phyloP scores from a whole-genome alignment of 2,888 invertebrate species.

The Gortyna flavago region DNA sequence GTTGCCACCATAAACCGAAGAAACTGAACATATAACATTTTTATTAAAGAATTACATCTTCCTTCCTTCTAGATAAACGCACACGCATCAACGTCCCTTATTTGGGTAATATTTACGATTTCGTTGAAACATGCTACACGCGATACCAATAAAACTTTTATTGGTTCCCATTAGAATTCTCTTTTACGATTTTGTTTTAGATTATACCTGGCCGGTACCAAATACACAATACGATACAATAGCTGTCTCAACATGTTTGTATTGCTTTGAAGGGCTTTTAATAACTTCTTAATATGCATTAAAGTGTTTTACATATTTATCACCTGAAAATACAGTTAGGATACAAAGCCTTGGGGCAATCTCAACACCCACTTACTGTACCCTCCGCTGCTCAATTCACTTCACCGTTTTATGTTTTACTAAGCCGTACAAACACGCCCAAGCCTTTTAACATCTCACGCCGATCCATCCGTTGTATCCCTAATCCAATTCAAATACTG shows the following conservation, averaged over 20 bases:
- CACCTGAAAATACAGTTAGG: constrained; percentile 74
- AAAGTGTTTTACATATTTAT: constrained; percentile 62
- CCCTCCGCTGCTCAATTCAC: constrained; percentile 76
- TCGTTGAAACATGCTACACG: constrained; percentile 73
- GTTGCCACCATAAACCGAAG: constrained; percentile 54
- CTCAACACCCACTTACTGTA: constrained; percentile 65
- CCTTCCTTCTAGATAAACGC: constrained; percentile 51
- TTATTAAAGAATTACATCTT: constrained; percentile 61
- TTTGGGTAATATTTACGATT: constrained; percentile 81
- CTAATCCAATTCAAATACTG: constrained; percentile 87
- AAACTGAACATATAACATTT: constrained; percentile 58
- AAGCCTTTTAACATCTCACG: constrained; percentile 86
- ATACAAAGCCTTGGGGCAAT: constrained; percentile 70
- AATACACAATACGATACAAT: constrained; percentile 30
- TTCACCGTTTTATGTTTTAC: constrained; percentile 85
- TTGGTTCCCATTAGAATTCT: constrained; percentile 77
- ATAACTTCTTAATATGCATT: constrained; percentile 48
- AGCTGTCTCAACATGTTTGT: constrained; percentile 44
- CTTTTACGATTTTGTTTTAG: constrained; percentile 78
- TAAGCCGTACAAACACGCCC: constrained; percentile 84
- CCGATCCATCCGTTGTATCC: constrained; percentile 73
- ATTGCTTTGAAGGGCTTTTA: constrained; percentile 47
- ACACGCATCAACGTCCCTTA: constrained; percentile 66
- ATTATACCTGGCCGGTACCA: constrained; percentile 67
- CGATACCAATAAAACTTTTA: constrained; percentile 80